Conservation (phyloP, 2,888 invertebrate genomes). For the Ormyrus rosae region DNA sequence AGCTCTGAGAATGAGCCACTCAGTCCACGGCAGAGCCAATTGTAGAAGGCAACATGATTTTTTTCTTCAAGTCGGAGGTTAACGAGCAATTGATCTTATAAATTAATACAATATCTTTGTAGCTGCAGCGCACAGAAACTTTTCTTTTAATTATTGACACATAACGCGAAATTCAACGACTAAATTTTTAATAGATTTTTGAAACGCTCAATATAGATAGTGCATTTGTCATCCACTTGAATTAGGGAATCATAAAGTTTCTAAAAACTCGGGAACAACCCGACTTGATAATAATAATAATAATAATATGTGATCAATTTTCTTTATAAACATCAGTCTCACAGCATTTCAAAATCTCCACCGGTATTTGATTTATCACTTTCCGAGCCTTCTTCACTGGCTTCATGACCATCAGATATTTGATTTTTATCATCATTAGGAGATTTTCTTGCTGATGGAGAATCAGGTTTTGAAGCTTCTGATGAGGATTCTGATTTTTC, state of each 20-base stretch:
- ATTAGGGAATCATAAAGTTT: slow-evolving; percentile 31
- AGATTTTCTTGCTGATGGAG: slow-evolving; percentile 59
- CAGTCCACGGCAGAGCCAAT: slow-evolving; percentile 20
- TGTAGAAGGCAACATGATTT: slow-evolving; percentile 23
- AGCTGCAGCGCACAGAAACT: slow-evolving; percentile 19
- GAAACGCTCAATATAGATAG: slow-evolving; percentile 2
- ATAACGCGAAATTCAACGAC: slow-evolving; percentile 3
- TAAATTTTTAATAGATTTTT: slow-evolving; percentile 3
- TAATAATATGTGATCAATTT: slow-evolving; percentile 28
- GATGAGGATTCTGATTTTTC: slow-evolving; percentile 57
- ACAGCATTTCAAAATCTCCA: slow-evolving; percentile 92
- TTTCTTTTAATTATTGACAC: slow-evolving; percentile 5
- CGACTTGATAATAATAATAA: neutral
- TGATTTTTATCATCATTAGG: slow-evolving; percentile 58
- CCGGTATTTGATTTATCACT: slow-evolving; percentile 90
- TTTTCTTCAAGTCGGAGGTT: slow-evolving; percentile 12
- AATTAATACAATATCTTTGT: slow-evolving; percentile 19
- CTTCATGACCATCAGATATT: slow-evolving; percentile 67
- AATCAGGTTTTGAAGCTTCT: slow-evolving; percentile 57
- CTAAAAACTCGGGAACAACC: slow-evolving; percentile 32
- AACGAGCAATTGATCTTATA: slow-evolving; percentile 16
- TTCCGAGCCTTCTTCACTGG: slow-evolving; percentile 80
- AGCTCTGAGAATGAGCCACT: slow-evolving; percentile 15
- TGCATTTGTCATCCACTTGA: slow-evolving; percentile 11
- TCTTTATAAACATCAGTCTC: slow-evolving; percentile 51